phyloP scores from a whole-genome alignment of 2,888 invertebrate genomes.

The Phengaris alcon region DNA sequence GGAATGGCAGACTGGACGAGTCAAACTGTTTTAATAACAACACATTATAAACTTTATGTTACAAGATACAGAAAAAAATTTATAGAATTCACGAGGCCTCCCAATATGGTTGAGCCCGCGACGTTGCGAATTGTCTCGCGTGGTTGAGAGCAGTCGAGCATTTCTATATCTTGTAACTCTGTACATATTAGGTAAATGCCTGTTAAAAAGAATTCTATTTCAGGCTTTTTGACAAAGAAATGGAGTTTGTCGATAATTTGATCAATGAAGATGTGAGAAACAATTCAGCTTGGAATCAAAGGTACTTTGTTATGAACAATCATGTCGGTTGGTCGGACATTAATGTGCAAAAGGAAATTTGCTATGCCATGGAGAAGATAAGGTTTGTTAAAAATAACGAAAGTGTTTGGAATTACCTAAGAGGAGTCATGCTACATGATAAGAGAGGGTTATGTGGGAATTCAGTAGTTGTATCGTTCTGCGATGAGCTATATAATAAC shows the following conservation, averaged over 20 bases:
- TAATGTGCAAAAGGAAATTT: slow-evolving; percentile 88
- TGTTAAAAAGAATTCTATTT: slow-evolving; percentile 44
- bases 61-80: no score
- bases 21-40: no score
- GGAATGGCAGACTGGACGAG: no score
- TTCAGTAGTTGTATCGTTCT: slow-evolving; percentile 82
- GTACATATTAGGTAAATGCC: no score
- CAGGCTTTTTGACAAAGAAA: slow-evolving; percentile 89
- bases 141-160: no score
- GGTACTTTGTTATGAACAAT: slow-evolving; percentile 93
- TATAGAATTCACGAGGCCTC: no score
- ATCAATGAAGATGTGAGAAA: slow-evolving; percentile 94
- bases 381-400: slow-evolving; percentile 93
- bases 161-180: no score
- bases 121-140: no score
- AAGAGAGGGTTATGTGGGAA: slow-evolving; percentile 82
- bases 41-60: no score
- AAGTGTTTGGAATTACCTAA: slow-evolving; percentile 98
- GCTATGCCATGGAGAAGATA: slow-evolving; percentile 89
- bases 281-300: slow-evolving; percentile 99
- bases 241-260: slow-evolving; percentile 90
- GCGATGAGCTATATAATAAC: slow-evolving; percentile 85
- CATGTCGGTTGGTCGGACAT: slow-evolving; percentile 89
- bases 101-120: no score
- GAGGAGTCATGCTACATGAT: slow-evolving; percentile 84